Evolutionary conservation across 64 coral and sea anemone species (phyloP), one percentile per base, ranked within the genome.

Genomic region (Montipora cactus): DNA sequence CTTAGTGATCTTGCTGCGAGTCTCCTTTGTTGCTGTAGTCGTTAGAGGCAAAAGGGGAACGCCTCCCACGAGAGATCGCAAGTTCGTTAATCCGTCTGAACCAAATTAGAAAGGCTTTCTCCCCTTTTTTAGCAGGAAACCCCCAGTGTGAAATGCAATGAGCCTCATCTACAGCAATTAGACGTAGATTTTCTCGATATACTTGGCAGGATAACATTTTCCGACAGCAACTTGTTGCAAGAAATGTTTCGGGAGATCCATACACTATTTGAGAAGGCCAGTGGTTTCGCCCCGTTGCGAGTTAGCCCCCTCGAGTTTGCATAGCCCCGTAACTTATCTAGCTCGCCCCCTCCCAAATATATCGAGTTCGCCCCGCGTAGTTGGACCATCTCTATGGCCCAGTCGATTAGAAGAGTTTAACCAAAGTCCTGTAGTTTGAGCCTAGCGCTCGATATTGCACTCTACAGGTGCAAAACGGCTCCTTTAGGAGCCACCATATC

Each of bases 101-200:
- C 78, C 78, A 80, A 80, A 80, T 80, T 80, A 46, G 78, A 49
- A 80, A 80, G 7, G 78, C 25, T n/a, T 49, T 80, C 78, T 80
- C 46, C 11, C 47, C 78, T 20, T 80, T 80, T 52, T 80, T 80
- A 16, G 45, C 20, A 4, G 78, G 52, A 80, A 80, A 80, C 16
- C 45, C 78, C 78, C 78, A 80, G 13, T 80, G 78, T n/a, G 78
- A 80, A 14, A 80, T 80, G 16, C 78, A 80, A 47, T 80, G 47
- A 2, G 46, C 78, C 48, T 80, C 47, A n/a, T 80, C 44, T 51
- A 80, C 78, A 80, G 47, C 47, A 48, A 50, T 48, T 49, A 80
- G 4, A n/a, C 78, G 78, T 49, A 80, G 52, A 80, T 80, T 80
- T 53, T 49, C 19, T 52, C 45, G 5, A 80, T 80, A 80, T 8